Base-by-base conservation (phyloP, 2,113 vertebrate genomes). In the Gallinago paraguaiae region DNA sequence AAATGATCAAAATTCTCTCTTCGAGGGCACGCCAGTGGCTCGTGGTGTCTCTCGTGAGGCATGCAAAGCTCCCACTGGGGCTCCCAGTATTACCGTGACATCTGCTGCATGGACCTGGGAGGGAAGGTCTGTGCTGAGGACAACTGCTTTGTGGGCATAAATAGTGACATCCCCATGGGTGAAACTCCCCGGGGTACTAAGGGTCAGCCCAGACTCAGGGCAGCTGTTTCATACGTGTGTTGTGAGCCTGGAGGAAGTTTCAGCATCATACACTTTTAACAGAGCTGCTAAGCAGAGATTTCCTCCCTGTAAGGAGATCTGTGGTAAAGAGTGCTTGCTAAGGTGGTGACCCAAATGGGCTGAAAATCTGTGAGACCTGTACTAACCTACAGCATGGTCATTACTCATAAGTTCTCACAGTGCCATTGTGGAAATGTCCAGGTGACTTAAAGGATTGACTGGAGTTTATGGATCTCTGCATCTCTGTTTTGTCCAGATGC, bases 211-310 rank as follows among this genome's bases (percentile, higher is more conserved):
- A 71, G 17, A 39, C 7, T 33, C 41, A 50, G n/a, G 22, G 10
- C 41, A 75, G 46, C 18, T 0, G 1, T 83, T 75, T 72, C 67
- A 77, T 80, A 20, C 0, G 0, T 16, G 13, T 78, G 10, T 1
- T 86, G 37, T 2, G 11, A 74, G 30, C 37, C 64, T 51, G 23
- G 12, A n/a, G 30, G 25, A 37, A 67, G 6, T n/a, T 71, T 63
- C 37, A 50, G 2, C 1, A 0, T 10, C 8, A 1, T 18, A 14
- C 18, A 4, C 0, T 0, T 71, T 86, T 90, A 53, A 59, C 37
- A 75, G 54, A 88, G 20, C 50, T 63, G 30, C 43, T 84, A 27
- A 56, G 50, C 41, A 83, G 69, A 83, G 37, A 23, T 77, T 50
- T 50, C 35, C 17, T 45, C 67, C 41, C 54, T 41, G 11, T 27